Conservation (phyloP, 2,888 invertebrate species). For the Chloroclysta siterata region DNA sequence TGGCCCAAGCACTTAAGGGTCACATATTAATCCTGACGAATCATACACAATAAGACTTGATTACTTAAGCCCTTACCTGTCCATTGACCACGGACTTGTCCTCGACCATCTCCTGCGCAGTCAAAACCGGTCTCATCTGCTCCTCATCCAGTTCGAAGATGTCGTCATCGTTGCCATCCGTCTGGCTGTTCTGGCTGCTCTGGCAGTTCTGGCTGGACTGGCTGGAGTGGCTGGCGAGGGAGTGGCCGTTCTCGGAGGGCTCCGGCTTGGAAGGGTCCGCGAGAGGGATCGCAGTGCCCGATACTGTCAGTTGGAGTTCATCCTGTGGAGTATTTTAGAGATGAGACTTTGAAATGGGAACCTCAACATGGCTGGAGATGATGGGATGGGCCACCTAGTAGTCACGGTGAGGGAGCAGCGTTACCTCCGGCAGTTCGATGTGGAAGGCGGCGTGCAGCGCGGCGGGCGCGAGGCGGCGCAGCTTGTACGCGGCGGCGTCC, state of each 20-base stretch:
- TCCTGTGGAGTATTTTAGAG: slow-evolving; percentile 66
- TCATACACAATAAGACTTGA: no score
- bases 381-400: no score
- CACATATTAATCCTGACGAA: no score
- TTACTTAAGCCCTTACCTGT: slow-evolving; percentile 51
- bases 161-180: slow-evolving; percentile 88
- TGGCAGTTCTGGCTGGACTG: slow-evolving; percentile 40
- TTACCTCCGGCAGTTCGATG: no score
- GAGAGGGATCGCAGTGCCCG: slow-evolving; percentile 91
- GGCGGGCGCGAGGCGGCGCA: no score
- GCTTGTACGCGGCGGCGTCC: no score
- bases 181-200: slow-evolving; percentile 44
- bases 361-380: no score
- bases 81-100: slow-evolving; percentile 56
- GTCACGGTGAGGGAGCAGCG: no score
- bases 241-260: slow-evolving; percentile 36
- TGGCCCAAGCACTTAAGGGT: no score
- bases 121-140: slow-evolving; percentile 63
- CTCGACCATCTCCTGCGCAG: slow-evolving; percentile 49
- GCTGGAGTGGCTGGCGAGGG: slow-evolving; percentile 39
- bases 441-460: no score
- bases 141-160: slow-evolving; percentile 94
- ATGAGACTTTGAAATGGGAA: no score
- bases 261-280: slow-evolving; percentile 59
- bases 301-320: slow-evolving; percentile 88